Percentiles rank a stretch among this genome's conserved stretches.
Evolutionary conservation across 2,888 invertebrate species (phyloP).

Genomic region (Noctuana brunneofusca): DNA sequence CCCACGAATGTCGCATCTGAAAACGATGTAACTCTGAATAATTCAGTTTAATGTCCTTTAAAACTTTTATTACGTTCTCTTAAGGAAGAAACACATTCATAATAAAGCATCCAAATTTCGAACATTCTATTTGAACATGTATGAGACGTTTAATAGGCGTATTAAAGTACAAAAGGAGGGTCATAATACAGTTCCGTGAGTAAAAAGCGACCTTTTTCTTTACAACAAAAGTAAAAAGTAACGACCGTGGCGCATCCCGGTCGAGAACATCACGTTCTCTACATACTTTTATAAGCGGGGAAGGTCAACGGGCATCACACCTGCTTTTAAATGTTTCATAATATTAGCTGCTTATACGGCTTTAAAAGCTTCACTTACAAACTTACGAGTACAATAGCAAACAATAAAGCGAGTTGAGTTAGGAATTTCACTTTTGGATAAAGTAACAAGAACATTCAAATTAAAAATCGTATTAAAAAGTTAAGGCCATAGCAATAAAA

Average conservation of each 20-base stretch:
- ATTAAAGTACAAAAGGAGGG: slow-evolving; percentile 26
- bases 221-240: slow-evolving; percentile 61
- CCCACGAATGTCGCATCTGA: not conserved
- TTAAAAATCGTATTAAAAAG: too few species aligned
- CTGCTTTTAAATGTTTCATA: slow-evolving; percentile 8
- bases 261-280: slow-evolving; percentile 49
- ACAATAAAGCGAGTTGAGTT: too few species aligned
- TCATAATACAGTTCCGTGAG: slow-evolving; percentile 42
- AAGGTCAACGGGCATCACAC: slow-evolving; percentile 39
- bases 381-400: too few species aligned
- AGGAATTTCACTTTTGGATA: too few species aligned
- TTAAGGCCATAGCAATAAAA: too few species aligned
- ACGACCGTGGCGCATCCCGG: slow-evolving; percentile 52
- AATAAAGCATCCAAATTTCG: not conserved
- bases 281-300: slow-evolving; percentile 51
- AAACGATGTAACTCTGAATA: not conserved
- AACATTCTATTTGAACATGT: slow-evolving; percentile 15
- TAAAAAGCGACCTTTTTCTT: slow-evolving; percentile 56
- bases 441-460: too few species aligned
- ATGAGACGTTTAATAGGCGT: slow-evolving; percentile 16
- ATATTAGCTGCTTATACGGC: not conserved
- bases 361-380: too few species aligned
- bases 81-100: not conserved
- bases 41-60: not conserved
- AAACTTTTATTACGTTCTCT: not conserved